phyloP scores from a whole-genome alignment of 2,113 vertebrate genomes.

The Conger conger region DNA sequence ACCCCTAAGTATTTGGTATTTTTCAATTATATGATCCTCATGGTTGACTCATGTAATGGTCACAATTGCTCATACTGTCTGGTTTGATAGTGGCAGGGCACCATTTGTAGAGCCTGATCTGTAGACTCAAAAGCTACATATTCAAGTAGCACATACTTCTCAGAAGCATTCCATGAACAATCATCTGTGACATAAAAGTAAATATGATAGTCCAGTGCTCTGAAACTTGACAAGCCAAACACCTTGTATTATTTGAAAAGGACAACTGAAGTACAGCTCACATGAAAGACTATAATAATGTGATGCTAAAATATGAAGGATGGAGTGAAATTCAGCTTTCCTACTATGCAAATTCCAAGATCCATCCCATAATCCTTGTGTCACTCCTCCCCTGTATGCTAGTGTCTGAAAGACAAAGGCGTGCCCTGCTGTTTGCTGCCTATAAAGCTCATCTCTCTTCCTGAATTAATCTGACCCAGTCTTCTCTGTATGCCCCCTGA shows the following conservation, averaged over 20 bases:
- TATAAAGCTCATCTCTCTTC: neutral
- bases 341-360: neutral
- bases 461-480: constrained; percentile 43
- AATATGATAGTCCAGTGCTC: neutral
- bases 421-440: neutral
- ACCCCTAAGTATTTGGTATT: no score
- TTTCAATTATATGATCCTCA: neutral
- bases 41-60: neutral
- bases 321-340: neutral
- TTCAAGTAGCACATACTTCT: no score
- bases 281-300: neutral
- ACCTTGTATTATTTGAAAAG: neutral
- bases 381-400: neutral
- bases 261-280: neutral
- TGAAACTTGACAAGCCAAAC: neutral
- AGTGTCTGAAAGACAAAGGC: neutral
- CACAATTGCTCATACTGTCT: neutral
- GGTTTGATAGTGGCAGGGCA: neutral
- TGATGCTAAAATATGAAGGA: neutral
- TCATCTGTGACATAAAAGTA: neutral
- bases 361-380: neutral
- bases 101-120: neutral
- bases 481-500: constrained; percentile 42
- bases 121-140: neutral
- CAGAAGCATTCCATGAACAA: no score